These are phyloP conservation scores for Hylaeus volcanicus DNA, from an alignment of 1,140 invertebrate species.

Conservation along the genomic window DNA sequence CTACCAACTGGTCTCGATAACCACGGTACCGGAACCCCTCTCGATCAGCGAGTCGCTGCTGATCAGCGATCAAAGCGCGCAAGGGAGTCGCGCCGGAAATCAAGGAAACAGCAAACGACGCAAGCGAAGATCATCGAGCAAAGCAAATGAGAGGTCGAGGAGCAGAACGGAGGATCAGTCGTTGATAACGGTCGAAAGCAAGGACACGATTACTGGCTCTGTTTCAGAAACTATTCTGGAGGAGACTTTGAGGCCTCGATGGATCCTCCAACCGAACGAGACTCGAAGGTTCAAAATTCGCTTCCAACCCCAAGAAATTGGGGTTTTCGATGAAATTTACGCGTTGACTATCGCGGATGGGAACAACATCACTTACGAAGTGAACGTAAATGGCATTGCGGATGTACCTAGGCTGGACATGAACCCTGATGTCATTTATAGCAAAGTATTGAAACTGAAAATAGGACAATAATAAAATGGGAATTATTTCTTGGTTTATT, in stretches of 20 bases:
- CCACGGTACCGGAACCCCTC: neutral
- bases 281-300: constrained; percentile 59
- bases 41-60: neutral
- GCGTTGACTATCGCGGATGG: constrained; percentile 55
- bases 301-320: constrained; percentile 61
- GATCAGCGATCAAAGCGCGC: neutral
- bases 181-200: constrained; percentile 15
- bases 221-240: constrained; percentile 17
- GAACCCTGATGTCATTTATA: constrained; percentile 63
- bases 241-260: constrained; percentile 60
- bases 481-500: too few species aligned
- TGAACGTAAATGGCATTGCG: constrained; percentile 60
- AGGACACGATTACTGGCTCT: neutral
- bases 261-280: constrained; percentile 65
- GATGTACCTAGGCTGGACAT: constrained; percentile 67
- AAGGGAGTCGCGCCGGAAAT: constrained; percentile 2
- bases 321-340: constrained; percentile 58
- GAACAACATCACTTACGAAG: constrained; percentile 46
- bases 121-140: neutral
- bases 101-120: neutral
- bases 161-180: constrained; percentile 27
- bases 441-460: constrained; percentile 47
- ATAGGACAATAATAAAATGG: too few species aligned
- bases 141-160: neutral
- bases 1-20: constrained; percentile 44